phyloP scores from a whole-genome alignment of 2,797 vertebrate genomes.

The Pangasius larnaudii region DNA sequence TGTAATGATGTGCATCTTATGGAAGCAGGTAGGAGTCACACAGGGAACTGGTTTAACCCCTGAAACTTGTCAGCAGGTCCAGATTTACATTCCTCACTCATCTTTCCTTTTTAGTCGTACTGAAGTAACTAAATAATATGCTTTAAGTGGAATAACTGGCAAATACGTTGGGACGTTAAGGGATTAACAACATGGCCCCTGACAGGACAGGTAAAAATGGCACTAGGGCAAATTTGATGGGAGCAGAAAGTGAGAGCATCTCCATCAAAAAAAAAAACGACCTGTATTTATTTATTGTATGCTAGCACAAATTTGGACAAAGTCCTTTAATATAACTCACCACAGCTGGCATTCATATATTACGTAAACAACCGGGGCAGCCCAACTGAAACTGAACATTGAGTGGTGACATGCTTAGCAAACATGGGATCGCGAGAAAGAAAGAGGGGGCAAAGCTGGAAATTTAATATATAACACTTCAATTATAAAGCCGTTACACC shows the following conservation, averaged over 20 bases:
- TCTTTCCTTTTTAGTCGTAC: background rate
- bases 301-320: conserved; percentile 19
- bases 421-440: background rate
- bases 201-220: background rate
- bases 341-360: conserved; percentile 9
- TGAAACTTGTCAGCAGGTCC: background rate
- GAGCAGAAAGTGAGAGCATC: background rate
- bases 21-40: background rate
- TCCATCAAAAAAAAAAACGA: background rate
- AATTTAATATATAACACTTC: conserved; percentile 59
- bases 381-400: conserved; percentile 12
- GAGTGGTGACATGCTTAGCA: conserved; percentile 12
- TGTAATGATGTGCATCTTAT: background rate
- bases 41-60: background rate
- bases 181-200: background rate
- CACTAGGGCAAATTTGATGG: background rate
- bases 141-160: background rate
- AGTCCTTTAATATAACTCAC: background rate
- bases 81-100: background rate
- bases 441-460: conserved; percentile 18
- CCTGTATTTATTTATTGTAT: conserved; percentile 2
- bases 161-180: background rate
- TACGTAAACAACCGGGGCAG: background rate
- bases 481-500: conserved; percentile 68
- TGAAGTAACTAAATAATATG: background rate